phyloP scores from a whole-genome alignment of 2,797 vertebrate species.

The Eupleurogrammus muticus region DNA sequence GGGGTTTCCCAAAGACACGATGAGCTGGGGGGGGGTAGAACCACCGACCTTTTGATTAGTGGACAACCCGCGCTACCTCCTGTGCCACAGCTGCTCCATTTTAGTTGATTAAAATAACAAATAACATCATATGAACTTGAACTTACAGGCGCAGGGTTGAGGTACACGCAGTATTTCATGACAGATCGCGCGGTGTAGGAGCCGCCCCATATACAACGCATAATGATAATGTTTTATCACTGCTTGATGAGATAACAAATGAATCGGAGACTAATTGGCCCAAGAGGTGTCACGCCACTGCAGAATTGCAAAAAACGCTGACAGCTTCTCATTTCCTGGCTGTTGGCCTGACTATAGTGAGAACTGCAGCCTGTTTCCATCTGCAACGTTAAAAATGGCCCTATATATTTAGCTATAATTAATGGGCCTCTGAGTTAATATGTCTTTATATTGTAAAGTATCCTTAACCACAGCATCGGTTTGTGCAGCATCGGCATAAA shows the following conservation, averaged over 20 bases:
- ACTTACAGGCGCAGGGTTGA: too few species aligned
- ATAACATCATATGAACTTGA: too few species aligned
- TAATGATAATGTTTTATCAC: constrained; percentile 27
- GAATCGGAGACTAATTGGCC: constrained; percentile 13
- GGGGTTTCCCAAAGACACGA: too few species aligned
- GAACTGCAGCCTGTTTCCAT: constrained; percentile 21
- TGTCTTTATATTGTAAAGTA: neutral
- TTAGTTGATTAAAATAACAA: too few species aligned
- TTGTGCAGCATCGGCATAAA: too few species aligned
- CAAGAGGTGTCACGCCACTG: constrained; percentile 34
- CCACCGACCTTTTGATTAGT: too few species aligned
- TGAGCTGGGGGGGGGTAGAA: too few species aligned
- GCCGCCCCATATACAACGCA: constrained; percentile 10
- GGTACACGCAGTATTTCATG: neutral
- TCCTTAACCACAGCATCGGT: neutral
- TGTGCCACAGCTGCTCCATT: too few species aligned
- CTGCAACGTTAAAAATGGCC: constrained; percentile 32
- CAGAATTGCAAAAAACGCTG: constrained; percentile 52
- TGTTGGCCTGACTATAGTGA: constrained; percentile 40
- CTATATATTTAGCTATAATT: constrained; percentile 34
- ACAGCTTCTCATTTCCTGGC: constrained; percentile 39
- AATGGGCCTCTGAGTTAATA: constrained; percentile 13
- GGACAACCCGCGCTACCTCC: too few species aligned
- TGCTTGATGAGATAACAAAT: constrained; percentile 52
- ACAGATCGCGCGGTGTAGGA: neutral